Percentiles rank a stretch among this genome's conserved stretches.
These are phyloP conservation scores for Ancistrus triradiatus DNA, from an alignment of 2,113 vertebrate genomes.

Conservation along the genomic window DNA sequence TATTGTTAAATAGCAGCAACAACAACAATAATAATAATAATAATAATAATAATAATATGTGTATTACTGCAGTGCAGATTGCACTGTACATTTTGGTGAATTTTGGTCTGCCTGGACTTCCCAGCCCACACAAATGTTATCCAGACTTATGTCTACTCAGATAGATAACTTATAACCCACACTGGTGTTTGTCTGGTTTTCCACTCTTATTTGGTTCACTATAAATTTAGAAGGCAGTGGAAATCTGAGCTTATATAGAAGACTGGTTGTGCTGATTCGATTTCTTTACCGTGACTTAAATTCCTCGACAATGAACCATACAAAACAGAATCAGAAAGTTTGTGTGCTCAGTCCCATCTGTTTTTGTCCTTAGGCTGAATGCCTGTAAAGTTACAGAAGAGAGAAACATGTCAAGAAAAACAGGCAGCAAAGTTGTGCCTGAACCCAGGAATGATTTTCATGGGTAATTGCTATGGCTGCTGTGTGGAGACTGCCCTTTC, in stretches of 20 bases:
- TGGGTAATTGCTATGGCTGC: conserved; percentile 4
- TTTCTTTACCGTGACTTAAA: not conserved
- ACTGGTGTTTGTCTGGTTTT: not conserved
- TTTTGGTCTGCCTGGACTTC: not conserved
- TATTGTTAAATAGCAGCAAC: no score
- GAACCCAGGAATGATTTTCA: conserved; percentile 13
- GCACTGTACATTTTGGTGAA: no score
- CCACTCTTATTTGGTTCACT: conserved; percentile 2
- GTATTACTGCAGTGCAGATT: no score
- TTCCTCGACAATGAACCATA: not conserved
- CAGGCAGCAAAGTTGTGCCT: conserved; percentile 11
- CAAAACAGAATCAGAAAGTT: not conserved
- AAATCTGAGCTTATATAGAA: conserved; percentile 15
- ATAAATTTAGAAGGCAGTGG: not conserved
- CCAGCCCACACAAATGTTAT: conserved; percentile 1
- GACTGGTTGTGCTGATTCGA: not conserved
- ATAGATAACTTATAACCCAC: not conserved
- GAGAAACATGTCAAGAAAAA: conserved; percentile 13
- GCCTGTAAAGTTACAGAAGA: conserved; percentile 19
- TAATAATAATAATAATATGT: no score
- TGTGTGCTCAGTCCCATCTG: conserved; percentile 2
- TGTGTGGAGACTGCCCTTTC: conserved; percentile 1
- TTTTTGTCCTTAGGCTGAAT: conserved; percentile 3
- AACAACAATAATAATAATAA: no score
- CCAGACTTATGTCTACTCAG: not conserved